Evolutionary conservation across 2,888 invertebrate genomes (phyloP), one percentile per base, ranked within the genome.

Genomic region (Ochropleura leucogaster): DNA sequence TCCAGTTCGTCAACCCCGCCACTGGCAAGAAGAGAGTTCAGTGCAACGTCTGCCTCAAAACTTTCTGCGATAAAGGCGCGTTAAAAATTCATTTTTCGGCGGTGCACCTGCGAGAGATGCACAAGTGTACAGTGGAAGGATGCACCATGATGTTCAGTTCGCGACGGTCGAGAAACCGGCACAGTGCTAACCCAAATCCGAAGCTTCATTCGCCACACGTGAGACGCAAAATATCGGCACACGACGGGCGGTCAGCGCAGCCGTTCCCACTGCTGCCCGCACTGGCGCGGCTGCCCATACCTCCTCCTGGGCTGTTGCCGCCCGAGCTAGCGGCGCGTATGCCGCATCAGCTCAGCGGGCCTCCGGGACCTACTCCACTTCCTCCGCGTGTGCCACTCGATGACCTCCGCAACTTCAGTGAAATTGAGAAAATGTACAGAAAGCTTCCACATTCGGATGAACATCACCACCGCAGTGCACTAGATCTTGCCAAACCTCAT

Each of bases 131-230:
- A 20, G 99, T 99, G 66, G 98, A 98, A 91, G 99, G 99, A 57
- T 99, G 99, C 96, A 99, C 98, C 89, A 99, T 99, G 99, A 99
- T 99, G 98, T 99, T 99, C 95, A 99, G 99, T 95, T 99, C 99
- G 77, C 97, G 99, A 74, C 97, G 99, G 76, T 99, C 99, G 83
- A 97, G 99, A 72, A 99, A 99, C 92, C 97, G 99, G 46, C 99
- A 99, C 96, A 99, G 99, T 95, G 99, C 99, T 70, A 99, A 99
- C 94, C 99, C 99, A 1, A 99, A 99, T 94, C 99, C 99, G 0
- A 99, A 99, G 95, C 95, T 99, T 70, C 99, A 99, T 95, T 99
- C 99, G 86, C 99, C 99, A n/a, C 99, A 99, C 93, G 97, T 99
- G 85, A 97, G 99, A 72, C 97, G 99, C 85, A 99, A 99, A 96